Evolutionary conservation across 2,888 invertebrate species (phyloP), one percentile per base, ranked within the genome.

Genomic region (Coleophora flavipennella): DNA sequence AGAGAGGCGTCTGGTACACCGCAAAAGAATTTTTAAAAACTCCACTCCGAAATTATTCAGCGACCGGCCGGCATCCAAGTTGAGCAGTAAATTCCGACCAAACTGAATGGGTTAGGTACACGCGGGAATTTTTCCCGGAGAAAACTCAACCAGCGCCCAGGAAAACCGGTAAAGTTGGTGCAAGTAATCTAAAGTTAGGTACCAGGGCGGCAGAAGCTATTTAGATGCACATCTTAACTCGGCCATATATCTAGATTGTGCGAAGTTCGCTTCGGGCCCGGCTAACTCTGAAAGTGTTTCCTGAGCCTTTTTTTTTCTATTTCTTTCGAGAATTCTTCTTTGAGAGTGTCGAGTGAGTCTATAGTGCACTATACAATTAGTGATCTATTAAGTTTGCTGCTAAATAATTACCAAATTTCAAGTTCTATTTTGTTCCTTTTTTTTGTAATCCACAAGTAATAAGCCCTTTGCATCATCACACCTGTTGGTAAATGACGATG

Each of bases 181-280:
- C 77, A 81, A 84, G 84, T 83, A 84, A 84, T 84, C 83, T 84
- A 84, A 83, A 84, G 72, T 84, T 84, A 73, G 79, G 75, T 79
- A 74, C 73, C 75, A 74, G 61, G 68, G 72, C 70, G 69, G 77
- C 79, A 70, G 75, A 73, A 70, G 81, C 83, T 80, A 81, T 84
- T 83, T 83, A 83, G 84, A 83, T 81, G 83, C 77, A 77, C 83
- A 84, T 84, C 83, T 83, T 80, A 83, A 83, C 81, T 78, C 68
- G 64, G 60, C 70, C 73, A 78, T 84, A 81, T 80, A 83, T 83
- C 83, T 83, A 78, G 80, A 81, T 83, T 81, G 80, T 70, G 67
- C 61, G 53, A 73, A 73, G 50, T 75, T 67, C 57, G 57, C 53
- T 55, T 51, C 8, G 29, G 50, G 11, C 53, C 44, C 55, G 57